Percentiles rank a stretch among this genome's conserved stretches.
Evolutionary conservation across 2,797 vertebrate species (phyloP).

Genomic region (Ispidina lecontei): DNA sequence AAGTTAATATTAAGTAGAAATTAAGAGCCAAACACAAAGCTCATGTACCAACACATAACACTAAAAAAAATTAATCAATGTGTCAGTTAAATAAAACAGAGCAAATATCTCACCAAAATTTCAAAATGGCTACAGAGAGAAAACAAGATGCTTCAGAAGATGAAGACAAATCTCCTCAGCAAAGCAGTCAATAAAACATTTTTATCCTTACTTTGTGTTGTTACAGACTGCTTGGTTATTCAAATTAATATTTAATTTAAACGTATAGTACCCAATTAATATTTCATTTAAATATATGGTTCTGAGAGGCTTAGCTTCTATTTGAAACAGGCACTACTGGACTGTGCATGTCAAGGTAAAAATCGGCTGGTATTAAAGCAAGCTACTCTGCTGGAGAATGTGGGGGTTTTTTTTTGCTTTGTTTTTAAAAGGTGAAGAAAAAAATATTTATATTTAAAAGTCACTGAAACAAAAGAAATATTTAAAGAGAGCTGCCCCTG

Average conservation of each 20-base stretch:
- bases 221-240: neutral
- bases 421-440: neutral
- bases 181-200: neutral
- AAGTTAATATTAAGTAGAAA: neutral
- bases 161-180: neutral
- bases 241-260: neutral
- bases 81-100: neutral
- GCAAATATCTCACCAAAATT: neutral
- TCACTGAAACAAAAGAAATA: neutral
- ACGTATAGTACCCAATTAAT: neutral
- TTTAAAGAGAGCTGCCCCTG: neutral
- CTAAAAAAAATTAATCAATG: neutral
- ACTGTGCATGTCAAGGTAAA: neutral
- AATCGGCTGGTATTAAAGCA: neutral
- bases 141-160: neutral
- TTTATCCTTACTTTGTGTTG: neutral
- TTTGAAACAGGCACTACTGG: neutral
- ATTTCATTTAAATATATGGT: neutral
- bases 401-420: neutral
- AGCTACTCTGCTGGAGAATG: neutral
- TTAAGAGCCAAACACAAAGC: neutral
- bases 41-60: neutral
- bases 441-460: neutral
- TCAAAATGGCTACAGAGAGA: neutral
- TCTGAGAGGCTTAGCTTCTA: neutral